Evolutionary conservation across 2,113 vertebrate species (phyloP).

Genomic region (Catharus bicknelli): DNA sequence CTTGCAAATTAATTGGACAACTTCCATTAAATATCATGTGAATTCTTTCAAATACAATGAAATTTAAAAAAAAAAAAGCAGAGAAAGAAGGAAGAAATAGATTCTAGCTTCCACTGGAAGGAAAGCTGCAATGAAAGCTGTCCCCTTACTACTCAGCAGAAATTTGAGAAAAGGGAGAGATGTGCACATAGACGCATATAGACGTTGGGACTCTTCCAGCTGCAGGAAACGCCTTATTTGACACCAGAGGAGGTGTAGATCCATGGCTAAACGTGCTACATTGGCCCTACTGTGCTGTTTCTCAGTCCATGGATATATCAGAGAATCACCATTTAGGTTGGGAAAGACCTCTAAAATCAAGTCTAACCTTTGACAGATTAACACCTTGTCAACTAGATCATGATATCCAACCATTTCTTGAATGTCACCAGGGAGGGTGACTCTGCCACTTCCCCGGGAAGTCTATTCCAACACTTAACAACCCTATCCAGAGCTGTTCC

Average conservation of each 20-base stretch:
- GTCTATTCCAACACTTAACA: not conserved
- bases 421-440: not conserved
- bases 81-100: not conserved
- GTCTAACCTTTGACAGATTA: not conserved
- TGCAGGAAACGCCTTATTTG: not conserved
- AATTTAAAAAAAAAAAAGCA: not conserved
- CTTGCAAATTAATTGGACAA: not conserved
- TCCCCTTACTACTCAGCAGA: not conserved
- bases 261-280: not conserved
- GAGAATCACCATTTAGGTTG: not conserved
- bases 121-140: not conserved
- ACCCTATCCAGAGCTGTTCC: not conserved
- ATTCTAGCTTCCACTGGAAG: not conserved
- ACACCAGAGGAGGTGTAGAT: not conserved
- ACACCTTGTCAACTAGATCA: not conserved
- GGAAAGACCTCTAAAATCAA: not conserved
- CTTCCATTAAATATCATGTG: not conserved
- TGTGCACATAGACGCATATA: fast-evolving
- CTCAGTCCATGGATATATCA: not conserved
- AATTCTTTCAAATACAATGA: not conserved
- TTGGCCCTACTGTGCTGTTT: not conserved
- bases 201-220: not conserved
- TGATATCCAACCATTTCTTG: not conserved
- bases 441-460: not conserved
- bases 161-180: not conserved